These are phyloP conservation scores for Tokudaia tokunoshimensis DNA, from an alignment of 2,797 vertebrate species.

Conservation along the genomic window DNA sequence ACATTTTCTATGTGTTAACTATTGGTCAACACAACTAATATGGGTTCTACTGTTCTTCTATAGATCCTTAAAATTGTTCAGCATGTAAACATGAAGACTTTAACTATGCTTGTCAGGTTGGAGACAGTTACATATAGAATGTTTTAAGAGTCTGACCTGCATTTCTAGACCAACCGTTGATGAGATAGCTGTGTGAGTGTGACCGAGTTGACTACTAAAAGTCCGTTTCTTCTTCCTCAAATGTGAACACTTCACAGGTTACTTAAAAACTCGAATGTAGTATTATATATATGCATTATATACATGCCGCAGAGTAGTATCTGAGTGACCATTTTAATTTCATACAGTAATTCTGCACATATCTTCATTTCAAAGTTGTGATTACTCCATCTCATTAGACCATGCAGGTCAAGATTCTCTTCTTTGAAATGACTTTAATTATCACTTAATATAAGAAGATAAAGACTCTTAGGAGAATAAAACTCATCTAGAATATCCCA, in stretches of 20 bases:
- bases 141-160: slow-evolving; percentile 11
- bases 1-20: background rate
- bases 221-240: slow-evolving; percentile 6
- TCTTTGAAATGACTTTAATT: slow-evolving; percentile 17
- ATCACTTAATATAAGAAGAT: slow-evolving; percentile 23
- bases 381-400: background rate
- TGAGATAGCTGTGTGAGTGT: background rate
- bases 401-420: background rate
- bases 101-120: background rate
- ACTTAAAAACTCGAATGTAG: background rate
- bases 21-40: background rate
- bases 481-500: background rate
- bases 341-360: background rate
- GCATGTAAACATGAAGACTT: background rate
- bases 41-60: background rate
- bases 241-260: background rate
- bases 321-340: slow-evolving; percentile 14
- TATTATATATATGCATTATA: background rate
- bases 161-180: background rate
- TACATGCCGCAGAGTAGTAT: background rate
- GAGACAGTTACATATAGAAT: background rate
- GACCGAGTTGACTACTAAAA: slow-evolving; percentile 25
- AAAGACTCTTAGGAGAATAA: slow-evolving; percentile 7
- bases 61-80: background rate
- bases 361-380: slow-evolving; percentile 38